Percentiles rank a stretch among this genome's conserved stretches.
Evolutionary conservation across 2,888 invertebrate species (phyloP).

Genomic region (Drosophila fulvimacula): DNA sequence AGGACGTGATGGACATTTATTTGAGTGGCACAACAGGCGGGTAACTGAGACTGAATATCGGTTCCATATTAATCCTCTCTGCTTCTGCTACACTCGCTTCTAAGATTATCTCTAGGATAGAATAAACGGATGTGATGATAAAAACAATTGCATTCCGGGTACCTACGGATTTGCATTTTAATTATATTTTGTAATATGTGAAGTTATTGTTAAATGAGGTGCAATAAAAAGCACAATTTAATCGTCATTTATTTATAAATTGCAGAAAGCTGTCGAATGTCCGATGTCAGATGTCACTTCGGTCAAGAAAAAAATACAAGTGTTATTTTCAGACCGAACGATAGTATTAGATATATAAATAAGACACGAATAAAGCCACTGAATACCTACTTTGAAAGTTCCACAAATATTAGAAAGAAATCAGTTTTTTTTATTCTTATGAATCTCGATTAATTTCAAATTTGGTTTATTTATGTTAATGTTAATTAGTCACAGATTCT

Average conservation of each 20-base stretch:
- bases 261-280: neutral
- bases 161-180: neutral
- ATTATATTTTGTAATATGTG: slow-evolving; percentile 1
- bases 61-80: neutral
- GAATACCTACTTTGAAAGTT: too few species aligned
- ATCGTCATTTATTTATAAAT: neutral
- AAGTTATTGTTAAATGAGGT: neutral
- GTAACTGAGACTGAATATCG: slow-evolving; percentile 15
- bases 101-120: neutral
- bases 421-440: too few species aligned
- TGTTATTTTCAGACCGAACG: too few species aligned
- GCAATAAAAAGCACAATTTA: neutral
- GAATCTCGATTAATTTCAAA: too few species aligned
- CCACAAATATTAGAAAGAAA: too few species aligned
- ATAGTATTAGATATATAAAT: too few species aligned
- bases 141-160: neutral
- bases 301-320: too few species aligned
- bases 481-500: too few species aligned
- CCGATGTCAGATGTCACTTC: too few species aligned
- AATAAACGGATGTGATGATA: neutral
- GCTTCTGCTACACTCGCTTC: neutral
- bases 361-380: too few species aligned
- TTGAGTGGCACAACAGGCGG: slow-evolving; percentile 58
- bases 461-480: too few species aligned
- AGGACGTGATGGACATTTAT: slow-evolving; percentile 61